Base-by-base conservation (phyloP, 2,888 invertebrate species). In the Drosophila anomelani region DNA sequence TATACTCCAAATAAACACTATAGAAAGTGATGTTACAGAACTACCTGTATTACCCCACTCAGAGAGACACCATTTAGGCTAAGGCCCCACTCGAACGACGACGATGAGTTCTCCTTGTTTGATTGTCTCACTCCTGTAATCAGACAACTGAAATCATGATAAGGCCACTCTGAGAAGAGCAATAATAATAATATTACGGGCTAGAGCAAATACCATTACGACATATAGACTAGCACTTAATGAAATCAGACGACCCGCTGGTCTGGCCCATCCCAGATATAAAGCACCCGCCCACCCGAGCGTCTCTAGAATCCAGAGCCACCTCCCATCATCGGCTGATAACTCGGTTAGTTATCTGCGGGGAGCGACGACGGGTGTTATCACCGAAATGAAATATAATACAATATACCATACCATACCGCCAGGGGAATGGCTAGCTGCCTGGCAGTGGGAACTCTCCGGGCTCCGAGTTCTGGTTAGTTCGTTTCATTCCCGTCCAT, bases 341-440 rank as follows among this genome's bases (percentile, higher is more conserved):
- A 63, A 63, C 62, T 77, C 67, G 64, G 76, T 69, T 75, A 84
- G 84, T 80, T 84, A 84, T 86, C 83, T 85, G 62, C 62, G 61
- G 39, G 41, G 61, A 49, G 44, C 53, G 51, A 34, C 57, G 43
- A 39, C 34, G 41, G 39, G 29, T 56, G 74, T 75, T 84, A 86
- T 83, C 86, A 79, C 60, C 55, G 69, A 76, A 79, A 87, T 84
- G 82, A 84, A 87, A 87, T 87, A 84, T 75, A 87, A 87, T 86
- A 80, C 73, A 85, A 77, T 80, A 80, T 74, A 84, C 57, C 17
- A 39, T 9, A 36, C 36, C 36, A 15, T 26, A 4, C 26, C 26
- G 4, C 26, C 61, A 34, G 46, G 36, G 32, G 23, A 47, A 47
- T 17, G 29, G n/a, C 47, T 12, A n/a, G n/a, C 29, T 3, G 32